Percentiles rank a stretch among this genome's conserved stretches.
Conservation (phyloP, 2,113 vertebrate genomes). For the Hemiprocne comata region DNA sequence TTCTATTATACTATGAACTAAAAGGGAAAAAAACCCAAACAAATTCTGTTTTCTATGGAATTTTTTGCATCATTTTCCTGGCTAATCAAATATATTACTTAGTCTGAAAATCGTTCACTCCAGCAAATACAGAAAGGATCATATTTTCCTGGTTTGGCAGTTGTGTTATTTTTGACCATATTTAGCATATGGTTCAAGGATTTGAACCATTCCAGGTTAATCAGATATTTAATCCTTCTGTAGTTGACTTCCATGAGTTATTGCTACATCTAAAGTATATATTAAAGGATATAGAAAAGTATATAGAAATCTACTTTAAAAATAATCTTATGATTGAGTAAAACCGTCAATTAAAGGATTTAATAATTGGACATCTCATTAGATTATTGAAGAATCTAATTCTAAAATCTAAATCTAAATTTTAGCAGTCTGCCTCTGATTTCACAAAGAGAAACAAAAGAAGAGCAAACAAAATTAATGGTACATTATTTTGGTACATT, state of each 20-base stretch:
- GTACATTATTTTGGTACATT: too few relatives aligned
- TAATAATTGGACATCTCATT: background rate
- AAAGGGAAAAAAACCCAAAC: fast-evolving
- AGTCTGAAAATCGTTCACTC: background rate
- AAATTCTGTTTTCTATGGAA: background rate
- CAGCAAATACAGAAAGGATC: background rate
- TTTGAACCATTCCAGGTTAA: background rate
- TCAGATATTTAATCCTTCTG: background rate
- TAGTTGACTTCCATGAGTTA: background rate
- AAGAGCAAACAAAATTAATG: background rate
- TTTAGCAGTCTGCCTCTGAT: background rate
- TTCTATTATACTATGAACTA: conserved; percentile 61
- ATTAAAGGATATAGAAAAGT: background rate
- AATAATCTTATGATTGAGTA: background rate
- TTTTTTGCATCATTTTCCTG: background rate
- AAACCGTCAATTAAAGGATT: background rate
- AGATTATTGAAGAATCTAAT: background rate
- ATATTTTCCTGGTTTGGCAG: background rate
- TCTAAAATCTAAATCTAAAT: background rate
- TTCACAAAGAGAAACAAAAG: background rate
- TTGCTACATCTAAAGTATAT: background rate
- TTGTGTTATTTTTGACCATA: background rate
- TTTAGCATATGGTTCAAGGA: background rate
- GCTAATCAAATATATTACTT: background rate
- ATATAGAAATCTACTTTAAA: background rate